Evolutionary conservation across 1,140 invertebrate genomes (phyloP), one percentile per base, ranked within the genome.

Genomic region (Aphaenogaster ashmeadi): DNA sequence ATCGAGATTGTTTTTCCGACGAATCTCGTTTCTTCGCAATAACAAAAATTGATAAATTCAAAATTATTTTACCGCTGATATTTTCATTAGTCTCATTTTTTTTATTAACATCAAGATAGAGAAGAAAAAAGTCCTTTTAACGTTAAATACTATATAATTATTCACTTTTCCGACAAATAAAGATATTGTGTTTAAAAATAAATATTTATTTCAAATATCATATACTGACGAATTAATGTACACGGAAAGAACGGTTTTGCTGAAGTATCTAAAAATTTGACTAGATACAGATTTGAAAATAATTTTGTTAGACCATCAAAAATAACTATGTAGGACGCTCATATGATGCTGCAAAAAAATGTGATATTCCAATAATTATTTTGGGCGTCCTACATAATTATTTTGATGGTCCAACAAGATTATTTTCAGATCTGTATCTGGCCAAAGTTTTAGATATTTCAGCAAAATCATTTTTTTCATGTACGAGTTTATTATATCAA

Each of bases 1-100:
- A 83, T 74, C 18, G 41, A n/a, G 7, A 50, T 74, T 83, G 52
- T 83, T 71, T 56, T 72, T 38, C 52, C 66, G 9, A 52, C 9
- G 21, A 69, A 71, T 71, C n/a, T 44, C 6, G 3, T 38, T 54
- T 66, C 13, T 41, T 52, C 15, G 6, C 4, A 58, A 41, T 38
- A 60, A 74, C 21, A 38, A 44, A 36, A 69, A 60, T 52, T 52
- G n/a, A 62, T 54, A 54, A 56, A 7, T 47, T 47, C 7, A 21
- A 1, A 27, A 72, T 54, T 47, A 38, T 38, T 83, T 72, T 58
- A 56, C 2, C 9, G 6, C 0, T 27, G 9, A 64, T 41, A 21
- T 44, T 58, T 36, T 36, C 2, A 8, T 41, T 47, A 2, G 4
- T n/a, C 2, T 69, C 11, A 27, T 13, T 27, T 27, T n/a, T 62